Conservation (phyloP, 2,113 vertebrate species). For the Tachuris rubrigastra region DNA sequence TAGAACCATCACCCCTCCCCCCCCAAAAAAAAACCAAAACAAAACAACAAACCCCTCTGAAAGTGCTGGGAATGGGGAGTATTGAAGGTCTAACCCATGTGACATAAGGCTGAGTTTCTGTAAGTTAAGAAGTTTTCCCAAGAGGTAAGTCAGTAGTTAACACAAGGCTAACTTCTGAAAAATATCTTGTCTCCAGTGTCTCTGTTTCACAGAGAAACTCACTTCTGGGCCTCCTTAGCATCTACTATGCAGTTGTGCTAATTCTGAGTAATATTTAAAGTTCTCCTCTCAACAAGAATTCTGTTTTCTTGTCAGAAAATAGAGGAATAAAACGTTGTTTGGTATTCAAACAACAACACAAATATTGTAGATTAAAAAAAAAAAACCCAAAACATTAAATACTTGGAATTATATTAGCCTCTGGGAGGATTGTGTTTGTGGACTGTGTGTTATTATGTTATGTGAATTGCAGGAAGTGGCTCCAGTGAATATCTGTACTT, state of each 20-base stretch:
- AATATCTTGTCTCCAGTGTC: background rate
- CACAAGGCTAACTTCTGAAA: background rate
- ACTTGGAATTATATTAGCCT: slow-evolving; percentile 6
- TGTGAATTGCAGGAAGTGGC: slow-evolving; percentile 48
- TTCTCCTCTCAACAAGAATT: background rate
- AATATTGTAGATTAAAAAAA: background rate
- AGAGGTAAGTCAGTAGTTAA: background rate
- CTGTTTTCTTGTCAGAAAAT: background rate
- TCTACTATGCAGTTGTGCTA: background rate
- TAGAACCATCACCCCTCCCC: too few relatives aligned
- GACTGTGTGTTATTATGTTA: slow-evolving; percentile 60
- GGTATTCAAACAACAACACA: background rate
- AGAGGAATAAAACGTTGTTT: background rate
- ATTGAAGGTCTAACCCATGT: background rate
- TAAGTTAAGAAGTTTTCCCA: background rate
- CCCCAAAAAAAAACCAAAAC: background rate
- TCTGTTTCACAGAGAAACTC: background rate
- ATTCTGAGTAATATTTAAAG: background rate
- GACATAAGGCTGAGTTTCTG: background rate
- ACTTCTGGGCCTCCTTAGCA: background rate
- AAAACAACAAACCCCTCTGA: background rate
- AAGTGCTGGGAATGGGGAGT: background rate
- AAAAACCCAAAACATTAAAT: background rate
- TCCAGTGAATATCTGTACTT: slow-evolving; percentile 54
- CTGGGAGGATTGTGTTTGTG: slow-evolving; percentile 11